Conservation (phyloP, 1,140 invertebrate genomes). For the Myzus persicae region DNA sequence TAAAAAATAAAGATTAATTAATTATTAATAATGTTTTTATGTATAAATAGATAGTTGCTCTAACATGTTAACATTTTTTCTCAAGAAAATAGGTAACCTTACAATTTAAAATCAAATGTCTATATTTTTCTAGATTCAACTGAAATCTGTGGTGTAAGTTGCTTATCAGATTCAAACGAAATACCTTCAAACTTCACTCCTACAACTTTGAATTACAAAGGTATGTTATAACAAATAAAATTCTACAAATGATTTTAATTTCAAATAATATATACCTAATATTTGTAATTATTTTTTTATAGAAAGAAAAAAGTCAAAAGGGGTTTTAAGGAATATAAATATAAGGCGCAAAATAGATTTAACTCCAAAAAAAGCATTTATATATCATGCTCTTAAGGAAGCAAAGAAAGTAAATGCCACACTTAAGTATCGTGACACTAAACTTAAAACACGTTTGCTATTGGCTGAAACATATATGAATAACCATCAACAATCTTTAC, state of each 20-base stretch:
- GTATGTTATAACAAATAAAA: background rate
- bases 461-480: background rate
- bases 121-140: background rate
- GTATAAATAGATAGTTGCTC: no score
- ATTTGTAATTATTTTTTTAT: background rate
- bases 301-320: background rate
- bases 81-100: no score
- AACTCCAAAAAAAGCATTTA: background rate
- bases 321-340: background rate
- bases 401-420: background rate
- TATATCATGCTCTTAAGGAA: background rate
- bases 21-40: no score
- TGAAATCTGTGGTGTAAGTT: background rate
- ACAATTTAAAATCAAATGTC: no score
- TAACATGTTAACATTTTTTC: no score
- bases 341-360: background rate
- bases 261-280: background rate
- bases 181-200: background rate
- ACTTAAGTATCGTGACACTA: background rate
- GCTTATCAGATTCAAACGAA: background rate
- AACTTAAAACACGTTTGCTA: background rate
- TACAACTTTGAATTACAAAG: background rate
- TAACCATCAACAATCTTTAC: background rate
- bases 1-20: no score
- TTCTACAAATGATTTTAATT: background rate